phyloP scores from a whole-genome alignment of 2,113 vertebrate species.

The Strix uralensis region DNA sequence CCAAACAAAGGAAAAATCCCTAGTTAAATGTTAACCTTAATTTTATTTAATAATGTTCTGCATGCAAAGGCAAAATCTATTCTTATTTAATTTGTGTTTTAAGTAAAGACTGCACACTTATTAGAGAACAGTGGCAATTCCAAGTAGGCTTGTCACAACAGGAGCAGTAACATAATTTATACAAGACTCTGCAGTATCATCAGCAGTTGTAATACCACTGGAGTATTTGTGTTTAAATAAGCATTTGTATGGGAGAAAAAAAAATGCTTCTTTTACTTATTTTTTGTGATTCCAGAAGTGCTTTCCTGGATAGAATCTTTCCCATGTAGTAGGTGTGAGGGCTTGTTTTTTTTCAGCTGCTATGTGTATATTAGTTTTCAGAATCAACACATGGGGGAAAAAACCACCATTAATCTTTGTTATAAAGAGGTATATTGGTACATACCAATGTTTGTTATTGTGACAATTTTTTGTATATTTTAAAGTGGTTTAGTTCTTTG shows the following conservation, averaged over 20 bases:
- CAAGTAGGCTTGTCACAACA: neutral
- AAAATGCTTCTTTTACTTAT: neutral
- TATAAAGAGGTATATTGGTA: neutral
- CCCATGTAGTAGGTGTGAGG: neutral
- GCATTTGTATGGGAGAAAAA: neutral
- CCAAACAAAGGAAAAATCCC: neutral
- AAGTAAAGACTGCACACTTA: neutral
- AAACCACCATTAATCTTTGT: neutral
- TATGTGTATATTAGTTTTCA: neutral
- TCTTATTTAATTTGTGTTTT: neutral
- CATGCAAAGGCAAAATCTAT: neutral
- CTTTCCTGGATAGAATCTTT: neutral
- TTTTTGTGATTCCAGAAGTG: neutral
- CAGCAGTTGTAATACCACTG: neutral
- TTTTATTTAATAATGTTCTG: neutral
- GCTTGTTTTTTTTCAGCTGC: neutral
- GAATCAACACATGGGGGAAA: neutral
- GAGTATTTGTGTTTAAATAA: neutral
- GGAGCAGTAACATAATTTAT: neutral
- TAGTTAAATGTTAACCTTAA: neutral
- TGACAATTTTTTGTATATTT: neutral
- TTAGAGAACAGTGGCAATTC: neutral
- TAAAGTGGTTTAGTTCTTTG: neutral
- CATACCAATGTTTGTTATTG: neutral
- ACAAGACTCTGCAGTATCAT: neutral